Percentiles rank a stretch among this genome's conserved stretches.
Evolutionary conservation across 2,888 invertebrate genomes (phyloP).

Genomic region (Synergus japonicus): DNA sequence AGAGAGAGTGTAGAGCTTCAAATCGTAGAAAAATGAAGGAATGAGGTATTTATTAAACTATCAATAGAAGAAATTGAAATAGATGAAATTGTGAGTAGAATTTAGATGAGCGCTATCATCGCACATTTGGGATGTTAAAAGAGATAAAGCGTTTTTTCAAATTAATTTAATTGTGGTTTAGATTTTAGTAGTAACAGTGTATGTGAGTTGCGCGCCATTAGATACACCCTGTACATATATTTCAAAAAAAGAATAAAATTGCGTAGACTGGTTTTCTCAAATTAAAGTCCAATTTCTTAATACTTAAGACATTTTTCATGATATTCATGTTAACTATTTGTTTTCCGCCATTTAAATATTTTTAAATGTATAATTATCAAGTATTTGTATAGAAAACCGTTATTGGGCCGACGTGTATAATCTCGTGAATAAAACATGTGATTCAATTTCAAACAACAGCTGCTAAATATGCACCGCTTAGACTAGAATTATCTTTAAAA

Average conservation of each 20-base stretch:
- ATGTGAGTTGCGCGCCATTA: conserved; percentile 37
- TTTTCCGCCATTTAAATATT: neutral
- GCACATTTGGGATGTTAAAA: neutral
- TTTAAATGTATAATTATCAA: conserved; percentile 11
- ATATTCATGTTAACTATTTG: neutral
- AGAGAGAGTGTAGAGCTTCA: neutral
- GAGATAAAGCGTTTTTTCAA: neutral
- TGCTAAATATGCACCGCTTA: conserved; percentile 21
- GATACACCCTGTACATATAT: conserved; percentile 36
- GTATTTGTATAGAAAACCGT: neutral
- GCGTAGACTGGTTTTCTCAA: conserved; percentile 17
- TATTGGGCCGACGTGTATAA: conserved; percentile 21
- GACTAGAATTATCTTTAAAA: neutral
- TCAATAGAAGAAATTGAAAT: conserved; percentile 1
- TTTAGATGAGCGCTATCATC: conserved; percentile 27
- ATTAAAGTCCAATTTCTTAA: conserved; percentile 11
- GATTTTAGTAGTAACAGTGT: conserved; percentile 18
- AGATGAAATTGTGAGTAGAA: conserved; percentile 13
- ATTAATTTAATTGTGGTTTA: conserved; percentile 2
- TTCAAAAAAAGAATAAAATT: conserved; percentile 34
- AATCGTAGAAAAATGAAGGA: neutral
- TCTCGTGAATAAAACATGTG: conserved; percentile 38
- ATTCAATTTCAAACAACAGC: conserved; percentile 29
- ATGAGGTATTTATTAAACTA: neutral
- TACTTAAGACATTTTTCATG: conserved; percentile 1